Base-by-base conservation (phyloP, 2,888 invertebrate genomes). In the Mythimna impura region DNA sequence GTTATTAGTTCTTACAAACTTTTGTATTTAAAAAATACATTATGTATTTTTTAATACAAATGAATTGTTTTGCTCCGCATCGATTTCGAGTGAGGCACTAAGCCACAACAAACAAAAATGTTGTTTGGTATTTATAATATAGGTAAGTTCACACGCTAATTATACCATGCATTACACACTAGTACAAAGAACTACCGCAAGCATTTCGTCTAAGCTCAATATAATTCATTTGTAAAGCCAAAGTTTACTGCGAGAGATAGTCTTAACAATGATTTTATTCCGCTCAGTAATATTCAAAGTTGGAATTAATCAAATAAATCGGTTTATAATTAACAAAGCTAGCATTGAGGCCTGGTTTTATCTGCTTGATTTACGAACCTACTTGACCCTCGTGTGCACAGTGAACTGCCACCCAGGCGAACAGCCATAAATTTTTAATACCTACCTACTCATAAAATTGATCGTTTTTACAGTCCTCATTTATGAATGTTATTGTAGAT, bases 291-390 rank as follows among this genome's bases (percentile, higher is more conserved):
- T 66, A 71, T 78, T 54, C 20, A 78, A 58, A 60, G 78, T 68
- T 25, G 6, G 30, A 82, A 71, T 82, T 71, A 78, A 80, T 80
- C 78, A 82, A 72, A 68, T 68, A 72, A 71, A 82, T 80, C 80
- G 80, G 71, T 72, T 78, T 66, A 82, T 78, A 82, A 80, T 80
- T 82, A 82, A 82, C 83, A 80, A 78, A 80, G 83, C 82, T 22
- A 22, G 54, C 80, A 83, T 83, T 81, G 80, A 73, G n/a, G 40
- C 61, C 54, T 66, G 74, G 80, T 66, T 73, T 72, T 79, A 79
- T 81, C 80, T 73, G 55, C 22, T 64, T 83, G 83, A 79, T 81
- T 83, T 83, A 81, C 67, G 67, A 8, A 62, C 10, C 67, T 22
- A 82, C 50, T 80, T 80, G 77, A 82, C 80, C 80, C 64, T 43